Base-by-base conservation (phyloP, 2,888 invertebrate genomes). In the Thera obeliscata region DNA sequence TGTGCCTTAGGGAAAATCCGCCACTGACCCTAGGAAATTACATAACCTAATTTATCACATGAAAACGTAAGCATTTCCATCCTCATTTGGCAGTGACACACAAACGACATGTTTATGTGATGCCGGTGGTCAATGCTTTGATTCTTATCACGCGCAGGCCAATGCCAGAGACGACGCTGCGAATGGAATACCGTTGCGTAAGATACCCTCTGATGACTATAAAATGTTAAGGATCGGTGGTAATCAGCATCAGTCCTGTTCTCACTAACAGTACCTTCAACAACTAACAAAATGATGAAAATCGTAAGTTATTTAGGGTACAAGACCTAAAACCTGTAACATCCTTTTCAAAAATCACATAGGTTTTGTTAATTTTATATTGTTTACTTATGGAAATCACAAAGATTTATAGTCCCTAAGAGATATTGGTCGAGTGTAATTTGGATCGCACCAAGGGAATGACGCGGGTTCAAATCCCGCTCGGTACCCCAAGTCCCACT, bases 241-340 rank as follows among this genome's bases (percentile, higher is more conserved):
- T 71, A 60, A 68, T 66, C 75, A 79, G 69, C 74, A 90, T 80
- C 81, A 90, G 81, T 91, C 82, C 82, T 85, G 78, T 84, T 76
- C 74, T 81, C 78, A 76, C 71, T 79, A 84, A 77, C 81, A 85
- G 76, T 76, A 85, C 79, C 77, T 85, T 66, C 81, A 82, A 81
- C 77, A 80, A 79, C 74, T 63, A 81, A 9, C 84, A 91, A 87
- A 83, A 92, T 93, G 91, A 89, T 91, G 85, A 93, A 93, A 79
- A 80, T 90, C 72, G 93, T 93, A 76, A 92, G 92, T 88, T 75
- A 58, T 61, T 8, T 33, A n/a, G 36, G 4, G 9, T 43, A n/a
- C 8, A 54, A 49, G n/a, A n/a, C n/a, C n/a, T n/a, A n/a, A 9
- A n/a, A 2, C 48, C 11, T 11, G 0, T 0, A 48, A 48, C 4